Percentiles rank a stretch among this genome's conserved stretches.
phyloP scores from a whole-genome alignment of 2,888 invertebrate genomes.

The Apamea epomidion region DNA sequence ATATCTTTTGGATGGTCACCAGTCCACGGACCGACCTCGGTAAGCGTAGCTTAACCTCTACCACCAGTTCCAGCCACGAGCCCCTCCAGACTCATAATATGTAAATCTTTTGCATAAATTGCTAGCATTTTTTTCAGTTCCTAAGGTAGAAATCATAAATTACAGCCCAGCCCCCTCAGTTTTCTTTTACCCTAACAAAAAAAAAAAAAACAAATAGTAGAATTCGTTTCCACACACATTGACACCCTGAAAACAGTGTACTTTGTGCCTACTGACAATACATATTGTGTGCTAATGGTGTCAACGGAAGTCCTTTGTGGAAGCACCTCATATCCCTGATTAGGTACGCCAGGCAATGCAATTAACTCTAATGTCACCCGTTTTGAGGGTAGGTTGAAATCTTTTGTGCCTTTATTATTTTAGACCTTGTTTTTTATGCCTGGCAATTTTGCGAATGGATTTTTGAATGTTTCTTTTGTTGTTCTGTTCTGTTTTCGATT shows the following conservation, averaged over 20 bases:
- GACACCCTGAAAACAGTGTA: slow-evolving; percentile 53
- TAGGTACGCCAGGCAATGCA: slow-evolving; percentile 64
- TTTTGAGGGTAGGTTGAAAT: slow-evolving; percentile 51
- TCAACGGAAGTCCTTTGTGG: slow-evolving; percentile 70
- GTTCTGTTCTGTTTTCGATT: slow-evolving; percentile 29
- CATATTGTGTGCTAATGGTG: slow-evolving; percentile 68
- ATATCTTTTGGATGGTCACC: not conserved
- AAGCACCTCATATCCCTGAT: slow-evolving; percentile 74
- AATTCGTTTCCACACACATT: slow-evolving; percentile 25
- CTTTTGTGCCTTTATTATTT: slow-evolving; percentile 63
- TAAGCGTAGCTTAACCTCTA: not conserved
- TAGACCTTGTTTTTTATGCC: slow-evolving; percentile 60
- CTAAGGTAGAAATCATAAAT: not conserved
- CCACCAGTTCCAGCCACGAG: not conserved
- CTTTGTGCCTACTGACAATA: slow-evolving; percentile 65
- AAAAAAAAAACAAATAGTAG: slow-evolving; percentile 16
- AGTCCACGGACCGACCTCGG: not conserved
- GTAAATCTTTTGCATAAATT: not conserved
- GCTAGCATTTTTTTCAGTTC: not conserved
- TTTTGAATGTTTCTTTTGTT: slow-evolving; percentile 51
- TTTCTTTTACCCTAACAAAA: slow-evolving; percentile 10
- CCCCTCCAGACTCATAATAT: not conserved
- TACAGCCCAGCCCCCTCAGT: not conserved
- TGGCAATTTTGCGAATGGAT: slow-evolving; percentile 50
- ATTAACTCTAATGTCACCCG: slow-evolving; percentile 67